Percentiles rank a stretch among this genome's conserved stretches.
phyloP scores from a whole-genome alignment of 2,113 vertebrate genomes.

The Aphelocoma coerulescens region DNA sequence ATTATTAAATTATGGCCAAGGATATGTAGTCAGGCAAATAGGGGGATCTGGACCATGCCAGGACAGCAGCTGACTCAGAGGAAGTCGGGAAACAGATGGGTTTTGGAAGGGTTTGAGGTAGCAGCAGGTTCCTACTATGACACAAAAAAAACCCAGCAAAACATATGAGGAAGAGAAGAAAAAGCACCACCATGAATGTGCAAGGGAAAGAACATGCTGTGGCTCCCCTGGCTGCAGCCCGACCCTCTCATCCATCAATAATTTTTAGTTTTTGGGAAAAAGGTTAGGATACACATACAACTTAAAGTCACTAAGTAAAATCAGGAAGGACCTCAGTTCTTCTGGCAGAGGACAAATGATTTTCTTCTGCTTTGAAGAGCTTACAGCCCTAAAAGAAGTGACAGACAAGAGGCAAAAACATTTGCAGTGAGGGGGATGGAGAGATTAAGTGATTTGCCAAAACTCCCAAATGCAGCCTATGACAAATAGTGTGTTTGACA shows the following conservation, averaged over 20 bases:
- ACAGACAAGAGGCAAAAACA: not conserved
- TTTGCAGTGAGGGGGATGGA: not conserved
- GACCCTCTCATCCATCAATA: not conserved
- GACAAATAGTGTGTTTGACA: not conserved
- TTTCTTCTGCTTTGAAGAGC: not conserved
- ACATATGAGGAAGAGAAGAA: not conserved
- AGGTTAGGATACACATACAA: not conserved
- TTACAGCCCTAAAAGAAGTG: not conserved
- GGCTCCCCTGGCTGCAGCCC: not conserved
- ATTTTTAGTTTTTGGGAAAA: not conserved
- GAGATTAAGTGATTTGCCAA: not conserved
- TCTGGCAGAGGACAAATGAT: not conserved
- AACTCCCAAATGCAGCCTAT: not conserved
- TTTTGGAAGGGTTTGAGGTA: not conserved
- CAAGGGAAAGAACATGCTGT: not conserved
- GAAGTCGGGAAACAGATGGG: not conserved
- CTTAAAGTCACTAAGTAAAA: not conserved
- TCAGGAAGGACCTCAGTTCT: not conserved
- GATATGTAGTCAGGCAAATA: not conserved
- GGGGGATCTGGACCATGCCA: not conserved
- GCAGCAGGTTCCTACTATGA: accelerated
- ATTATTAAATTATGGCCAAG: not conserved
- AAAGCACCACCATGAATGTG: not conserved
- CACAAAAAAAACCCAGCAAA: not conserved
- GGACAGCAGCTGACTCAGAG: not conserved